Percentiles rank a stretch among this genome's conserved stretches.
phyloP scores from a whole-genome alignment of 2,797 vertebrate species.

The Chaunax sp. region DNA sequence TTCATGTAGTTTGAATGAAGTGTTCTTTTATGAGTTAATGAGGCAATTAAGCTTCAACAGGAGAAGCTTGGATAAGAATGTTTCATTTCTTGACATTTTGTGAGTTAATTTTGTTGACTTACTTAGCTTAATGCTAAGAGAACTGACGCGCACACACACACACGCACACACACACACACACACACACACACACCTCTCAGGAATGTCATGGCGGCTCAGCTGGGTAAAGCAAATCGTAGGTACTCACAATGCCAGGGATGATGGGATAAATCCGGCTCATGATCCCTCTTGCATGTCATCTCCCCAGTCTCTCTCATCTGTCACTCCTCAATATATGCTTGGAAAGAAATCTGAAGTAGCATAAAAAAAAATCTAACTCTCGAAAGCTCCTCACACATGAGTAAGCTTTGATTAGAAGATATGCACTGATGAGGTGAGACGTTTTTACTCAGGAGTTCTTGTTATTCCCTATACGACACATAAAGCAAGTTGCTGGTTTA shows the following conservation, averaged over 20 bases:
- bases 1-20: too few species aligned
- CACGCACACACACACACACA: conserved; percentile 1
- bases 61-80: too few species aligned
- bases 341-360: conserved; percentile 10
- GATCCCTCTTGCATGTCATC: conserved; percentile 46
- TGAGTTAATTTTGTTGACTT: too few species aligned
- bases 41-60: too few species aligned
- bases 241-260: conserved; percentile 49
- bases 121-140: too few species aligned
- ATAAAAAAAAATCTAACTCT: conserved; percentile 5
- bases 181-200: too few species aligned
- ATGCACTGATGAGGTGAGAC: too few species aligned
- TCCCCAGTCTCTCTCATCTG: conserved; percentile 3
- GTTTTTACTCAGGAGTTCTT: background rate
- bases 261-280: conserved; percentile 51
- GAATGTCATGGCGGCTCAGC: conserved; percentile 36
- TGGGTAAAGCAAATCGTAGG: conserved; percentile 51
- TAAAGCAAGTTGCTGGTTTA: background rate
- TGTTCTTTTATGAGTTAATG: too few species aligned
- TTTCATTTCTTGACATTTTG: too few species aligned
- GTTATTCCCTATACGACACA: background rate
- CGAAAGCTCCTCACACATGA: conserved; percentile 17
- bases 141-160: background rate
- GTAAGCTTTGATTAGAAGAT: too few species aligned
- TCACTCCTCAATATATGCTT: conserved; percentile 9